A percentile compares a stretch with the other conserved stretches of the same genome.
Evolutionary conservation across 2,113 vertebrate genomes (phyloP).

Genomic region (Conger conger): DNA sequence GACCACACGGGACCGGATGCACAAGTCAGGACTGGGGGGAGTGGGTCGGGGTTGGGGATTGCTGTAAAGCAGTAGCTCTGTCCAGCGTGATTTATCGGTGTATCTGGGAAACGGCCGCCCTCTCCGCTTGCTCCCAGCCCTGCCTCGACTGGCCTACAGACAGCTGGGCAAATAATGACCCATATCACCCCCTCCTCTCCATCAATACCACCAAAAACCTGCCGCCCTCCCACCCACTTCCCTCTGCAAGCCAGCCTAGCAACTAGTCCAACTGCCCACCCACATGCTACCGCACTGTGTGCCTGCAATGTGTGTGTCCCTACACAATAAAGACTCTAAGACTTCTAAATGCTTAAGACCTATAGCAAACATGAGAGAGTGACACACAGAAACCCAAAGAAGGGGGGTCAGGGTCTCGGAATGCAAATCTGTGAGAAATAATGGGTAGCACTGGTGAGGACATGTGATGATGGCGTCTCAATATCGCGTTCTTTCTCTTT

Average conservation of each 20-base stretch:
- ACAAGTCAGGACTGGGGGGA: background rate
- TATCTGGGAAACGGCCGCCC: background rate
- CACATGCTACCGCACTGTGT: background rate
- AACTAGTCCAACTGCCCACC: background rate
- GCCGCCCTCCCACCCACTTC: background rate
- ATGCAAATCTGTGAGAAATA: background rate
- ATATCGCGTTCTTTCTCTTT: background rate
- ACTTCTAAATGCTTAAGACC: background rate
- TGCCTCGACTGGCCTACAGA: background rate
- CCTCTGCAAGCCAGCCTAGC: conserved; percentile 4
- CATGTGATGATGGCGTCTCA: background rate
- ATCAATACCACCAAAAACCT: background rate
- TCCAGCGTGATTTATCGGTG: background rate
- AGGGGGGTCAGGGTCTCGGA: background rate
- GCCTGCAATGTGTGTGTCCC: background rate
- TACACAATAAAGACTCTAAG: background rate
- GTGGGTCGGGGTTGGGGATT: background rate
- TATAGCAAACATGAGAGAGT: background rate
- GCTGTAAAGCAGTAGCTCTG: background rate
- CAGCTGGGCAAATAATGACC: conserved; percentile 16
- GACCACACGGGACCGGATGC: background rate
- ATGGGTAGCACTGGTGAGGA: background rate
- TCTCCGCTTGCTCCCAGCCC: background rate
- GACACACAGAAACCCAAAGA: background rate
- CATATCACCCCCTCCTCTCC: background rate